These are phyloP conservation scores for Apostichopus leukothele DNA, from an alignment of 53 echinoderm and acorn worm species.

Conservation along the genomic window DNA sequence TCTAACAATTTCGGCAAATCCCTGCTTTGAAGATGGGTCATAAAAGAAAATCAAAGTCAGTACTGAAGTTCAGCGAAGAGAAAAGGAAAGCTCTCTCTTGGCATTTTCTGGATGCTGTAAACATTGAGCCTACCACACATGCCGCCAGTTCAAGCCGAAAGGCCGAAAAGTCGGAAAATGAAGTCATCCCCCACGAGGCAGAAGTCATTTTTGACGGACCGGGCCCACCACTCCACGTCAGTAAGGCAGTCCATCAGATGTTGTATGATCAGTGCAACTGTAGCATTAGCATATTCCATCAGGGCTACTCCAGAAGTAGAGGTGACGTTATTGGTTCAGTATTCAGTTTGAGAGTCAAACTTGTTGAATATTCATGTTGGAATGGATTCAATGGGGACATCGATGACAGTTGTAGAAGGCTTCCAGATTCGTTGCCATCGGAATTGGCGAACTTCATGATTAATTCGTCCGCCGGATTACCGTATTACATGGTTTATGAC, in stretches of 20 bases:
- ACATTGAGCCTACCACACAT: neutral
- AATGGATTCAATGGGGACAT: neutral
- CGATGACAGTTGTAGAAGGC: neutral
- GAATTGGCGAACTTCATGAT: slow-evolving; percentile 21
- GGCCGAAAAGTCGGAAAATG: neutral
- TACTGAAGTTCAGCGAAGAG: slow-evolving; percentile 62
- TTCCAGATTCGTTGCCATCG: neutral
- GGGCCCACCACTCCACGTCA: slow-evolving; percentile 1
- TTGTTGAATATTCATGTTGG: neutral
- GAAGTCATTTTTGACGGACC: neutral
- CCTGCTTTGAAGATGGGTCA: slow-evolving; percentile 48
- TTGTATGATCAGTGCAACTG: neutral
- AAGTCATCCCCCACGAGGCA: neutral
- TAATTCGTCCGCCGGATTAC: slow-evolving; percentile 28
- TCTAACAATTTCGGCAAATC: no score
- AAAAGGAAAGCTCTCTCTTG: slow-evolving; percentile 82
- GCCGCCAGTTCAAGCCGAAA: neutral
- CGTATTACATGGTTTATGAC: neutral
- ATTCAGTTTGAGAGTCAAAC: neutral
- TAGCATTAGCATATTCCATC: neutral
- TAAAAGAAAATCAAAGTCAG: slow-evolving; percentile 59
- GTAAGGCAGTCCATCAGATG: neutral
- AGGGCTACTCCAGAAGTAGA: neutral
- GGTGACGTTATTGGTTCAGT: slow-evolving; percentile 1
- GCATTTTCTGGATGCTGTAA: slow-evolving; percentile 63